Base-by-base conservation (phyloP, 2,888 invertebrate species). In the Hirtodrosophila histrioides region DNA sequence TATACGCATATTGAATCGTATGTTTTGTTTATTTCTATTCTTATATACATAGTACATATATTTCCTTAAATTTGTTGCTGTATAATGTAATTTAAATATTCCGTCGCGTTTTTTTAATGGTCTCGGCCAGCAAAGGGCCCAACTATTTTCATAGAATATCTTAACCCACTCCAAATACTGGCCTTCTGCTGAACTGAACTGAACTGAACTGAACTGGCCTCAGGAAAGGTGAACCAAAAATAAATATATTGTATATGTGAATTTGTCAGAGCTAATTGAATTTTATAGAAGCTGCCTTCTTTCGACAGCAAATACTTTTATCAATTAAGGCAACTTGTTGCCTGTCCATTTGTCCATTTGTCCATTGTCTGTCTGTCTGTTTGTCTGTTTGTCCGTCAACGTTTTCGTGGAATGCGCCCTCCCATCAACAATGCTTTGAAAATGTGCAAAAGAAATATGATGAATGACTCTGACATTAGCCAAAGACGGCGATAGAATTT, bases 1-100 rank as follows among this genome's bases (percentile, higher is more conserved):
- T 76, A 71, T 89, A 50, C 76, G 82, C 53, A 76, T 67, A 27
- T 53, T 89, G 10, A 90, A 90, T 65, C 72, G 89, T 89, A 90
- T 53, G 89, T 88, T 68, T 17, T n/a, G n/a, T n/a, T n/a, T n/a
- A n/a, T 17, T 17, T 17, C 17, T 17, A 17, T 17, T 17, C 17
- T 17, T 17, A 17, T 44, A 9, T 33, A 9, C 9, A n/a, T 23
- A 24, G 9, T 11, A 45, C 10, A 31, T 29, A 11, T 40, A 49
- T 49, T 36, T 45, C n/a, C 23, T 44, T 11, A 10, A 37, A 43
- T 39, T 37, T 44, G 40, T 12, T 43, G 11, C 12, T 4, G n/a
- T 27, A 31, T 9, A 6, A 17, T 44, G 33, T 35, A 40, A 23
- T 46, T 36, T 44, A 36, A 24, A 46, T 56, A 37, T 17, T 27